These are phyloP conservation scores for Progne subis DNA, from an alignment of 2,113 vertebrate genomes.

Conservation along the genomic window DNA sequence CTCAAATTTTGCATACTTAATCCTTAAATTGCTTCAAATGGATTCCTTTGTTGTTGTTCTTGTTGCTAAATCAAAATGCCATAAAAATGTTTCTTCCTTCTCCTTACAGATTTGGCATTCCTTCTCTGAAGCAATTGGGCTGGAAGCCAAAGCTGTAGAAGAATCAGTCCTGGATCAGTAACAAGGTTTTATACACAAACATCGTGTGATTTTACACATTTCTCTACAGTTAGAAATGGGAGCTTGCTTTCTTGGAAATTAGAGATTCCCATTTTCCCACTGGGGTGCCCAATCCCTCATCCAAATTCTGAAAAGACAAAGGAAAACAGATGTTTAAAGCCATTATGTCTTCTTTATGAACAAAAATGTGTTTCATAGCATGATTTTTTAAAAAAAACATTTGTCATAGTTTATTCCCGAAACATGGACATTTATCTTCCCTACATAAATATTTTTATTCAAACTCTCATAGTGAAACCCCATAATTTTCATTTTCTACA, in stretches of 20 bases:
- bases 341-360: neutral
- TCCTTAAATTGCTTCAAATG: neutral
- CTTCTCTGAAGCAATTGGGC: constrained; percentile 38
- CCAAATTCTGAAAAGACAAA: neutral
- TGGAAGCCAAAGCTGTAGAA: constrained; percentile 28
- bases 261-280: neutral
- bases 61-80: constrained; percentile 38
- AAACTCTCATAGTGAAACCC: neutral
- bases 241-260: neutral
- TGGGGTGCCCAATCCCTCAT: neutral
- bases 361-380: neutral
- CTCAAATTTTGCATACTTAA: neutral
- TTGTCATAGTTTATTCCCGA: neutral
- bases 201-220: constrained; percentile 1
- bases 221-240: neutral
- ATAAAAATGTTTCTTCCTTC: constrained; percentile 12
- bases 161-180: constrained; percentile 29
- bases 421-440: neutral
- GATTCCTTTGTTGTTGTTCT: neutral
- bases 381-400: neutral
- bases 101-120: constrained; percentile 31
- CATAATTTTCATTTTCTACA: neutral
- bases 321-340: neutral
- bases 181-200: constrained; percentile 29
- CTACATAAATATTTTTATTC: neutral